Evolutionary conservation across 2,888 invertebrate genomes (phyloP).

Genomic region (Eurytoma californica): DNA sequence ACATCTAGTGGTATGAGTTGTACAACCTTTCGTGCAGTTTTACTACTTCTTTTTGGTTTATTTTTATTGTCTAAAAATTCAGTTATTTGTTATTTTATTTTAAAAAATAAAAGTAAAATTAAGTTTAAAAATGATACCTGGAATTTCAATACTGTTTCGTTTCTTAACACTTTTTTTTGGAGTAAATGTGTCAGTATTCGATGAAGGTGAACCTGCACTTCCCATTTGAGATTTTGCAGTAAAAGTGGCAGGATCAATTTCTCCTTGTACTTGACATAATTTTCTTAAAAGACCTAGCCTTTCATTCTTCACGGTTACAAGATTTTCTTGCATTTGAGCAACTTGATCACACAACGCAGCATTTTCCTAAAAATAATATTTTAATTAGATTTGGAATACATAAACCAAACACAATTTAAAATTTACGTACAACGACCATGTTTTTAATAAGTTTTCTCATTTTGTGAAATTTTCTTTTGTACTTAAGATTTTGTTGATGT

Average conservation of each 20-base stretch:
- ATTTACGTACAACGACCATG: conserved; percentile 81
- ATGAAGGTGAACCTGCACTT: conserved; percentile 60
- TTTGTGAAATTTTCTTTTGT: conserved; percentile 80
- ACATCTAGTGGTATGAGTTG: conserved; percentile 81
- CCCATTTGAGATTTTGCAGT: conserved; percentile 65
- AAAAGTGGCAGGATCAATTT: conserved; percentile 65
- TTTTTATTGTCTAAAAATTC: conserved; percentile 64
- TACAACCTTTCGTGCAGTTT: conserved; percentile 75
- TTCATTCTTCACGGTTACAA: conserved; percentile 88
- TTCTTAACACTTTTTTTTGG: conserved; percentile 70
- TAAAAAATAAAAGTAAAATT: conserved; percentile 11
- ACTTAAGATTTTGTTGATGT: conserved; percentile 76
- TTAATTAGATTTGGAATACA: too few relatives aligned
- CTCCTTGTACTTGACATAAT: conserved; percentile 80
- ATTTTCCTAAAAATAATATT: conserved; percentile 80
- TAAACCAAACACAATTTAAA: not conserved
- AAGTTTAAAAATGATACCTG: conserved; percentile 59
- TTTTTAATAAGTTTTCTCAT: conserved; percentile 81
- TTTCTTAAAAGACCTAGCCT: conserved; percentile 87
- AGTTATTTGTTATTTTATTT: conserved; percentile 24
- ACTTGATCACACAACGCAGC: conserved; percentile 93
- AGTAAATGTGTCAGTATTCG: conserved; percentile 63
- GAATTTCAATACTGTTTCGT: conserved; percentile 64
- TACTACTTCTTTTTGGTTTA: conserved; percentile 64
- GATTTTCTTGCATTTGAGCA: conserved; percentile 88